Percentiles rank a stretch among this genome's conserved stretches.
These are phyloP conservation scores for Tridacna crocea DNA, from an alignment of 2,888 invertebrate species.

Conservation along the genomic window DNA sequence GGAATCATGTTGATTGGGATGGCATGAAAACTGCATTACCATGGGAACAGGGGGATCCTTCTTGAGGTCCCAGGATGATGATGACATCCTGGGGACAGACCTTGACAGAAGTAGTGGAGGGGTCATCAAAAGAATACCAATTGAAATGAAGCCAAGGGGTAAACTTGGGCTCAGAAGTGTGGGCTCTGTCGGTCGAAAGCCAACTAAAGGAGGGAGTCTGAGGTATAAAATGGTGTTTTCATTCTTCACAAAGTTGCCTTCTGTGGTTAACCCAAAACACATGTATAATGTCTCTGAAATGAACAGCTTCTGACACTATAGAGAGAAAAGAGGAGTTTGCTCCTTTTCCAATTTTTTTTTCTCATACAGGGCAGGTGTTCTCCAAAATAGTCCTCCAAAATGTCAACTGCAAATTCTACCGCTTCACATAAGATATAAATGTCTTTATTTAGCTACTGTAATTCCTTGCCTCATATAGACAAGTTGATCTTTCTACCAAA, in stretches of 20 bases:
- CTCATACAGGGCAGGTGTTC: too few species aligned
- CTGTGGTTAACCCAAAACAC: background rate
- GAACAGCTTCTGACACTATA: background rate
- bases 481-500: too few species aligned
- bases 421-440: too few species aligned
- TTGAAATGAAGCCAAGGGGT: conserved; percentile 82
- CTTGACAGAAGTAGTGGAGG: conserved; percentile 80
- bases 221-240: conserved; percentile 29
- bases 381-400: too few species aligned
- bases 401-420: too few species aligned
- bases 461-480: too few species aligned
- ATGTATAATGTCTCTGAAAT: too few species aligned
- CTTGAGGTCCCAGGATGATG: conserved; percentile 80
- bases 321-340: background rate
- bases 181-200: conserved; percentile 78
- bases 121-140: conserved; percentile 82
- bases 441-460: too few species aligned
- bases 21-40: background rate
- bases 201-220: conserved; percentile 75
- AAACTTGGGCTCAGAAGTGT: conserved; percentile 80
- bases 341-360: background rate
- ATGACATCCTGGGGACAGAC: conserved; percentile 80
- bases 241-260: background rate
- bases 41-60: conserved; percentile 83
- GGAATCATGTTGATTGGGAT: too few species aligned